These are phyloP conservation scores for Nothura maculosa DNA, from an alignment of 2,797 vertebrate species.

Conservation along the genomic window DNA sequence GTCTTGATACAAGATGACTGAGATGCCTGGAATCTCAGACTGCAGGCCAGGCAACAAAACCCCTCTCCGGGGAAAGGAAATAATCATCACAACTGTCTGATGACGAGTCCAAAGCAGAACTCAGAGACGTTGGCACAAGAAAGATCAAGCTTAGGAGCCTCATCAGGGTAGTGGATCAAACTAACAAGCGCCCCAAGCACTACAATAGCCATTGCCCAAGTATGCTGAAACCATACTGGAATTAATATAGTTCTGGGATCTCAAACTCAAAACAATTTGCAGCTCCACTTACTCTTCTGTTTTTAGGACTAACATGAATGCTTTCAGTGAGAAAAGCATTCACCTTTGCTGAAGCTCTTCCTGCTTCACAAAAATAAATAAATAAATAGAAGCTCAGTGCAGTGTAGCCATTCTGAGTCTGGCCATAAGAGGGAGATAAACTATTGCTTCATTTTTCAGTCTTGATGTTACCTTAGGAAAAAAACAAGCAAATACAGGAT, in stretches of 20 bases:
- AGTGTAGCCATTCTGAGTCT: background rate
- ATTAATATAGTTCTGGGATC: background rate
- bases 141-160: background rate
- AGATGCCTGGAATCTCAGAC: background rate
- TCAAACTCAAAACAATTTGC: background rate
- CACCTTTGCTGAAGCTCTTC: background rate
- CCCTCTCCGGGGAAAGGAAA: background rate
- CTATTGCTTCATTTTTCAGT: slow-evolving; percentile 30
- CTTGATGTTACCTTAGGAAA: background rate
- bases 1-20: background rate
- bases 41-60: background rate
- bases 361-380: background rate
- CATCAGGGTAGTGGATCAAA: background rate
- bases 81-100: background rate
- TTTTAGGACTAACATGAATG: background rate
- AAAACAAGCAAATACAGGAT: background rate
- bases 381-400: too few relatives aligned
- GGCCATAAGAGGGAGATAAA: slow-evolving; percentile 71
- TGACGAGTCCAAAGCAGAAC: background rate
- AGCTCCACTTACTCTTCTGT: background rate
- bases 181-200: background rate
- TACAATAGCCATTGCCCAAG: background rate
- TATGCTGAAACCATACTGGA: background rate
- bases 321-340: background rate
- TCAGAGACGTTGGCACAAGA: background rate